These are phyloP conservation scores for Athalia circularis DNA, from an alignment of 2,888 invertebrate species.

Conservation along the genomic window DNA sequence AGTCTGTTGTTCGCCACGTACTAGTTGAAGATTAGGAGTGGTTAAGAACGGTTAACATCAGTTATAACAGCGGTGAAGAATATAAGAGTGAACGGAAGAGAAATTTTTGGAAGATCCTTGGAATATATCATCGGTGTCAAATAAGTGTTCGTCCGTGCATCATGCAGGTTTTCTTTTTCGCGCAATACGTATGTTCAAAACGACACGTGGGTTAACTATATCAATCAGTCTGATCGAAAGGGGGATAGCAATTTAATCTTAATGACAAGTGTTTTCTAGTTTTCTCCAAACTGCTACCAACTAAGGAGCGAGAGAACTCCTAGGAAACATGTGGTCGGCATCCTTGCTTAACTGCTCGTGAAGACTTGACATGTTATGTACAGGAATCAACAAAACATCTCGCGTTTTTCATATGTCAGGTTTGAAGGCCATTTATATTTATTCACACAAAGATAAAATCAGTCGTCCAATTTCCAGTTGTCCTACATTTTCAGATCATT, in stretches of 20 bases:
- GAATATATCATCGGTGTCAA: background rate
- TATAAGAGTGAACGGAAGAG: slow-evolving; percentile 5
- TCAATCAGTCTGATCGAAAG: slow-evolving; percentile 25
- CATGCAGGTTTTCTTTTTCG: background rate
- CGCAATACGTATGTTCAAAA: background rate
- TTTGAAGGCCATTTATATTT: no score
- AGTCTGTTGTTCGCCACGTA: slow-evolving; percentile 34
- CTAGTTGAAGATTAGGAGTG: slow-evolving; percentile 5
- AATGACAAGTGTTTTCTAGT: slow-evolving; percentile 38
- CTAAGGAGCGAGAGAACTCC: background rate
- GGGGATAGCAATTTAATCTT: slow-evolving; percentile 25
- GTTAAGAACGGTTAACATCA: slow-evolving; percentile 18
- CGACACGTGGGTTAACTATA: slow-evolving; percentile 15
- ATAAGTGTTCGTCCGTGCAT: no score
- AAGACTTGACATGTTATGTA: background rate
- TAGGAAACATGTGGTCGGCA: slow-evolving; percentile 20
- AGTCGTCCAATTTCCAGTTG: no score
- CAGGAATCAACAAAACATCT: no score
- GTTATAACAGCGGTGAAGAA: slow-evolving; percentile 21
- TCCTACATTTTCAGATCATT: no score
- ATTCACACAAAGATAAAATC: no score
- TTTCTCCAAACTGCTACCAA: slow-evolving; percentile 33
- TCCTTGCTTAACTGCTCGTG: slow-evolving; percentile 7
- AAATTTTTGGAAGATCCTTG: background rate
- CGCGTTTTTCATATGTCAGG: no score